Evolutionary conservation across 2,888 invertebrate species (phyloP), one percentile per base, ranked within the genome.

Genomic region (Drosophila anceps): DNA sequence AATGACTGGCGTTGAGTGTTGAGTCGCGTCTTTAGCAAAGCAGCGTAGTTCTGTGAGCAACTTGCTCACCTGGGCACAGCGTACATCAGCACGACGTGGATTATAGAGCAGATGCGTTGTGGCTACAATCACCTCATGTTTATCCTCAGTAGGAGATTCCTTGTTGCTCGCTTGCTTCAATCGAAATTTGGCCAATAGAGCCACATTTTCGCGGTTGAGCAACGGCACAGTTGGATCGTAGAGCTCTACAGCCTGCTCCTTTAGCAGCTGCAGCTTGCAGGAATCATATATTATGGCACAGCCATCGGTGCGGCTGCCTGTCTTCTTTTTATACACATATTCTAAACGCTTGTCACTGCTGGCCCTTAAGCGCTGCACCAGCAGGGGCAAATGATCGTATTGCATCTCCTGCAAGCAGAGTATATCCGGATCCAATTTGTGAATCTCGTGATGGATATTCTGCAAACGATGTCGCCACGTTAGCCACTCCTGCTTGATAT

Each of bases 91-190:
- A 43, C 99, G 94, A 79, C 94, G 95, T 0, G 98, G 98, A 94
- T 99, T 99, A 92, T 96, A 99, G 12, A 99, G 93, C 51, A 99
- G 94, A 93, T 99, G 99, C 0, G 99, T 99, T 13, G 98, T 99
- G 5, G 98, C 97, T 1, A 99, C 95, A 58, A 97, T 94, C 44
- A 98, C 92, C 9, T 95, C 93, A 1, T 93, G 93, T 0, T 93
- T 81, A 0, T 93, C 86, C 0, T 92, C 59, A 1, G 18, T 60
- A 1, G 18, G 0, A 4, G 13, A 13, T 1, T 37, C 15, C 37
- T 12, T 93, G 81, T 94, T 29, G 37, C 4, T 58, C 1, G 15
- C 82, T 0, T 92, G 88, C 69, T 93, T 94, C 2, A 84, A 44
- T 18, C 93, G 93, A 66, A 99, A 94, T 91, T 96, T 96, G 5